Evolutionary conservation across 2,797 vertebrate genomes (phyloP), one percentile per base, ranked within the genome.

Genomic region (Simalia tracyae): DNA sequence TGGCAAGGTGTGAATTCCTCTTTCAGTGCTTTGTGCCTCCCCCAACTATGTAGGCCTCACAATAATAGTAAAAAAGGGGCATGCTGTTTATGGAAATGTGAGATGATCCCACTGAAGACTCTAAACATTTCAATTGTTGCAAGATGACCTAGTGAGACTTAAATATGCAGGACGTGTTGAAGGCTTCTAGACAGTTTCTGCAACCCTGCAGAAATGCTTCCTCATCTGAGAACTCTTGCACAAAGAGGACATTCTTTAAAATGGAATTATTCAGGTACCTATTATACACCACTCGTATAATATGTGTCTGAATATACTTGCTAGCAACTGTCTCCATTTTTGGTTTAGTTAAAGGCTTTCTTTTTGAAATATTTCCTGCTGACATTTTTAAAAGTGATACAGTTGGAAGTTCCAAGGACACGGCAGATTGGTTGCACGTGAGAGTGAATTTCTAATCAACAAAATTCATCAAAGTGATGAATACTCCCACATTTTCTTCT

Each of bases 381-480:
- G 60, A 54, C 10, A 86, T 94, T 95, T 92, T 85, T 60, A 86
- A 93, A 31, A 72, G 24, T 88, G 90, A 66, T 89, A 94, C 94
- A 93, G 50, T 86, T 94, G 28, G 63, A 95, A 95, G 36, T 92
- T 95, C 93, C n/a, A 92, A 64, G 92, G 88, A 95, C 94, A 95
- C 93, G 95, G 87, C 89, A 95, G 92, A 92, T 66, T 92, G 76
- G 5, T 88, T 92, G 31, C 54, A 5, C 88, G 89, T 95, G 95
- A 94, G 66, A 87, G n/a, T 95, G 95, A 96, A 97, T 97, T 96
- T 96, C 94, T 81, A 95, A 95, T 96, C 95, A 96, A 92, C 92
- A 92, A 91, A 81, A 96, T 96, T 95, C 91, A 96, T 97, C 96
- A 96, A n/a, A 91, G 89, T 94, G 93, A 96, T 97, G 93, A 93